These are phyloP conservation scores for Leptothorax acervorum DNA, from an alignment of 2,888 invertebrate genomes.

Conservation along the genomic window DNA sequence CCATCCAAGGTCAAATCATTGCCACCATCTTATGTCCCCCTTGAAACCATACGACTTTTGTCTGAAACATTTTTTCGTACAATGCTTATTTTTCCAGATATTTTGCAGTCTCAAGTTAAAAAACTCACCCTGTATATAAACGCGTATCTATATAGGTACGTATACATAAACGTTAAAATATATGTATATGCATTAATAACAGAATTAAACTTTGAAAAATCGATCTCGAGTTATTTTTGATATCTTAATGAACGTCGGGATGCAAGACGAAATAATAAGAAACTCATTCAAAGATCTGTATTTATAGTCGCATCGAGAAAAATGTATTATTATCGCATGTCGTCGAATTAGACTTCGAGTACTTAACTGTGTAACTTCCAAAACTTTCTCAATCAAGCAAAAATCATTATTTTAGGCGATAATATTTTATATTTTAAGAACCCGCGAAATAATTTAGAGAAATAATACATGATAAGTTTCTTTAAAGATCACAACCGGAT, in stretches of 20 bases:
- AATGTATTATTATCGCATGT: background rate
- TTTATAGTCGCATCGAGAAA: background rate
- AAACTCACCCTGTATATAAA: too few relatives aligned
- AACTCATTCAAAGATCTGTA: background rate
- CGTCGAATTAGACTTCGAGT: background rate
- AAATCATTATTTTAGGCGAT: background rate
- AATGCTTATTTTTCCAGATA: too few relatives aligned
- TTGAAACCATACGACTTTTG: too few relatives aligned
- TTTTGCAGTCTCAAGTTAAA: too few relatives aligned
- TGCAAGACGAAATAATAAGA: background rate
- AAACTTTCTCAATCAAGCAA: background rate
- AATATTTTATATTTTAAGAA: background rate
- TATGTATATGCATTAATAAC: background rate
- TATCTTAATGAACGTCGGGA: background rate
- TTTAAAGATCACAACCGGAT: background rate
- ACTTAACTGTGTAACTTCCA: background rate
- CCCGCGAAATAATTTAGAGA: background rate
- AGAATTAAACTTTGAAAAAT: background rate
- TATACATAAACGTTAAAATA: background rate
- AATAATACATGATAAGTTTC: background rate
- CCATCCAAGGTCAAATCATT: too few relatives aligned
- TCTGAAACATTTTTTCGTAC: too few relatives aligned
- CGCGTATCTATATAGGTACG: background rate
- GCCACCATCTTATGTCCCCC: too few relatives aligned
- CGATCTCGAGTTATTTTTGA: background rate